Percentiles rank a stretch among this genome's conserved stretches.
Conservation (phyloP, 2,888 invertebrate species). For the Oasisia sp. region DNA sequence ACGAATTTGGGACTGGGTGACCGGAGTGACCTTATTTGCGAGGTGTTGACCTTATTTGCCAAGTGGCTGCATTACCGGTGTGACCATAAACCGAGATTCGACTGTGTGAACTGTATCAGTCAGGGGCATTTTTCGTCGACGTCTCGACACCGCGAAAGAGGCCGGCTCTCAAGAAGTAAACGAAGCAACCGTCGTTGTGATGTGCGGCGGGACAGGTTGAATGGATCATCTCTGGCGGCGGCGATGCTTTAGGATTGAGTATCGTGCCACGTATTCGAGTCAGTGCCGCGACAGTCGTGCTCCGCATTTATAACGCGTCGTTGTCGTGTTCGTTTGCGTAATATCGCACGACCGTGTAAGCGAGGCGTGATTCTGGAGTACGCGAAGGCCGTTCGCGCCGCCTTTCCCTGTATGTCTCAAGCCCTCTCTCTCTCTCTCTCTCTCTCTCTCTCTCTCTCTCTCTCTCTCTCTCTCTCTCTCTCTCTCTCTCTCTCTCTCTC, state of each 20-base stretch:
- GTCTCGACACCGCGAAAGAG: neutral
- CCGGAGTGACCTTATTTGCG: too few species aligned
- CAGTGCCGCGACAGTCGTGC: neutral
- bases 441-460: too few species aligned
- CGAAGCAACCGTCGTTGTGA: neutral
- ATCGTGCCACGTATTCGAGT: neutral
- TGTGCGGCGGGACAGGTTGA: neutral
- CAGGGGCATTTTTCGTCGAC: neutral
- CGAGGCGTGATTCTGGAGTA: neutral
- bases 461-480: too few species aligned
- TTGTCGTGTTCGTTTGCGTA: neutral
- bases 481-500: too few species aligned
- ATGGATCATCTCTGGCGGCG: neutral
- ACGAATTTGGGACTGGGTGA: too few species aligned
- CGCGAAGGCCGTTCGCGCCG: too few species aligned
- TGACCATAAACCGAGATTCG: too few species aligned
- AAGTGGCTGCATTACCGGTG: too few species aligned
- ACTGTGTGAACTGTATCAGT: neutral
- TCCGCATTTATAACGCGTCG: neutral
- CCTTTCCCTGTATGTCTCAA: too few species aligned
- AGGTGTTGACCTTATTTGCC: too few species aligned
- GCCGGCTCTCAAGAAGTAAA: neutral
- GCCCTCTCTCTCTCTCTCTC: too few species aligned
- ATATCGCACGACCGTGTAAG: neutral
- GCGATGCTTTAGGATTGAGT: neutral